These are phyloP conservation scores for Hartigia nigra DNA, from an alignment of 2,888 invertebrate species.

Conservation along the genomic window DNA sequence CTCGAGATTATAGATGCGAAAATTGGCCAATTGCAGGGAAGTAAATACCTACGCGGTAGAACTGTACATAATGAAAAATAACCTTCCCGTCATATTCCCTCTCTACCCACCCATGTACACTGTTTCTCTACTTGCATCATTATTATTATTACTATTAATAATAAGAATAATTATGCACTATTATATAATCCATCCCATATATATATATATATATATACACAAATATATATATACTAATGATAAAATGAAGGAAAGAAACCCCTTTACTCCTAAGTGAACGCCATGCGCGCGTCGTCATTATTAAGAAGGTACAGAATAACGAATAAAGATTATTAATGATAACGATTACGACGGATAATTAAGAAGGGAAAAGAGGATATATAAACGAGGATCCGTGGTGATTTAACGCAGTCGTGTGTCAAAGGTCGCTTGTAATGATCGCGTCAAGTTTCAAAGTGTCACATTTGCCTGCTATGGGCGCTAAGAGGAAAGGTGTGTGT, in stretches of 20 bases:
- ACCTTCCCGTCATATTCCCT: slow-evolving; percentile 13
- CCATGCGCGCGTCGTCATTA: slow-evolving; percentile 25
- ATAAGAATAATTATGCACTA: slow-evolving; percentile 26
- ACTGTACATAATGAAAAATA: slow-evolving; percentile 26
- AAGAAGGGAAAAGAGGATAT: neutral
- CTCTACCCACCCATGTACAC: slow-evolving; percentile 25
- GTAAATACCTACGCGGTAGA: slow-evolving; percentile 8
- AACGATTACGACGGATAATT: neutral
- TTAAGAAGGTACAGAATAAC: neutral
- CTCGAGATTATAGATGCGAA: neutral
- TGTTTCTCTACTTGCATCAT: slow-evolving; percentile 36
- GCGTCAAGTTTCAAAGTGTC: neutral
- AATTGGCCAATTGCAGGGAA: neutral
- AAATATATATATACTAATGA: slow-evolving; percentile 24
- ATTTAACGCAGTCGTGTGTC: neutral
- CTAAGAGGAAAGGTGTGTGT: neutral
- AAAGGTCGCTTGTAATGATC: neutral
- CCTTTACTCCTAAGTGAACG: slow-evolving; percentile 25
- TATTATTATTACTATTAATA: slow-evolving; percentile 28
- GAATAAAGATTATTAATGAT: neutral
- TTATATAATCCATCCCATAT: slow-evolving; percentile 35
- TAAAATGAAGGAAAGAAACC: slow-evolving; percentile 2
- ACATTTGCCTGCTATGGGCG: neutral
- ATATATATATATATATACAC: slow-evolving; percentile 19
- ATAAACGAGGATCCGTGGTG: neutral